Percentiles rank a stretch among this genome's conserved stretches.
Conservation (phyloP, 2,888 invertebrate species). For the Yponomeuta sedellus region DNA sequence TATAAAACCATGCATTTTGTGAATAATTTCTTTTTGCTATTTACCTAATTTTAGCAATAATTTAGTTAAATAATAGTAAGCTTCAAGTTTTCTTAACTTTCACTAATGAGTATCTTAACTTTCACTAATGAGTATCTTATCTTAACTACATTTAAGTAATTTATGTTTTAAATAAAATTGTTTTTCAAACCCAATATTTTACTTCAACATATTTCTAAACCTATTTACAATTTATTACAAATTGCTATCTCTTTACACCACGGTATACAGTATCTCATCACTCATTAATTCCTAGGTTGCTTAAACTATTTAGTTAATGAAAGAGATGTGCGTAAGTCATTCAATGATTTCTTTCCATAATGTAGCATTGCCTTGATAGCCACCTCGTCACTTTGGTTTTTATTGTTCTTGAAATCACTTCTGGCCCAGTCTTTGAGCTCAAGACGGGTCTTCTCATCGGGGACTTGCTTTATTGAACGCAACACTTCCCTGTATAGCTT, state of each 20-base stretch:
- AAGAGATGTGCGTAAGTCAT: conserved; percentile 80
- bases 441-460: conserved; percentile 76
- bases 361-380: conserved; percentile 83
- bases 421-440: conserved; percentile 85
- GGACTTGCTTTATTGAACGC: conserved; percentile 79
- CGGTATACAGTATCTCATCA: too few species aligned
- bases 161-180: conserved; percentile 7
- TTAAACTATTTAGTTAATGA: conserved; percentile 70
- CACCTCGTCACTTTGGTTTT: conserved; percentile 82
- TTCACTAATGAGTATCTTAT: not conserved
- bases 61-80: not conserved
- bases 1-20: not conserved
- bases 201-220: not conserved
- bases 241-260: too few species aligned
- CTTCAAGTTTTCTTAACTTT: not conserved
- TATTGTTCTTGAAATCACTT: conserved; percentile 83
- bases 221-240: too few species aligned
- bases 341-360: conserved; percentile 81
- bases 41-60: not conserved
- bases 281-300: not conserved
- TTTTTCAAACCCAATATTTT: not conserved
- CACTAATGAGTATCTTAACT: not conserved
- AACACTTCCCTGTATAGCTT: conserved; percentile 85
- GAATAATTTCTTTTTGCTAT: not conserved
- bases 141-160: not conserved